A percentile compares a stretch with the other conserved stretches of the same genome.
phyloP scores from a whole-genome alignment of 2,797 vertebrate genomes.

The Nannoperca obscura region DNA sequence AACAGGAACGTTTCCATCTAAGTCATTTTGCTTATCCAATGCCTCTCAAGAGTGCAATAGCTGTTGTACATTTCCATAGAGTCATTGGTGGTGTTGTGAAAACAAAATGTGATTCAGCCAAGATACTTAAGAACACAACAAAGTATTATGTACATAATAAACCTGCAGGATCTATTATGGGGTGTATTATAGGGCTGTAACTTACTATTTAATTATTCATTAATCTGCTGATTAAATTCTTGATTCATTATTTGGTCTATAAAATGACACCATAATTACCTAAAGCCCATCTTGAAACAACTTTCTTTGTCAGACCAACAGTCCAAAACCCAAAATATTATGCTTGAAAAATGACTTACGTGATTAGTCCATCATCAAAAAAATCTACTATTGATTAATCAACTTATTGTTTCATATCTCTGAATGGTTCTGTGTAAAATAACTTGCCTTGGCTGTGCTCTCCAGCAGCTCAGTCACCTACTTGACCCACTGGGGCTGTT shows the following conservation, averaged over 20 bases:
- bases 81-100: conserved; percentile 2
- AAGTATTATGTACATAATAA: too few species aligned
- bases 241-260: too few species aligned
- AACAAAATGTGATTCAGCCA: not conserved
- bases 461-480: not conserved
- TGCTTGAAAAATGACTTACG: not conserved
- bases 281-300: not conserved
- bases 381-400: not conserved
- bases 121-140: too few species aligned
- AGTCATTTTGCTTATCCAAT: not conserved
- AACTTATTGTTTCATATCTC: not conserved
- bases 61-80: not conserved
- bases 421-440: too few species aligned
- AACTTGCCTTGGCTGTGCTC: not conserved
- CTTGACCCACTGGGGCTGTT: not conserved
- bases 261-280: not conserved
- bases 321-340: not conserved
- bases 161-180: too few species aligned
- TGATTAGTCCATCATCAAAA: too few species aligned
- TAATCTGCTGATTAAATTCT: too few species aligned
- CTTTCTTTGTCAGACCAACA: not conserved
- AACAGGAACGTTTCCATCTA: not conserved
- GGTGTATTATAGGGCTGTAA: too few species aligned
- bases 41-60: not conserved
- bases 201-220: too few species aligned